Evolutionary conservation across 2,797 vertebrate genomes (phyloP), one percentile per base, ranked within the genome.

Genomic region (Setipinna tenuifilis): DNA sequence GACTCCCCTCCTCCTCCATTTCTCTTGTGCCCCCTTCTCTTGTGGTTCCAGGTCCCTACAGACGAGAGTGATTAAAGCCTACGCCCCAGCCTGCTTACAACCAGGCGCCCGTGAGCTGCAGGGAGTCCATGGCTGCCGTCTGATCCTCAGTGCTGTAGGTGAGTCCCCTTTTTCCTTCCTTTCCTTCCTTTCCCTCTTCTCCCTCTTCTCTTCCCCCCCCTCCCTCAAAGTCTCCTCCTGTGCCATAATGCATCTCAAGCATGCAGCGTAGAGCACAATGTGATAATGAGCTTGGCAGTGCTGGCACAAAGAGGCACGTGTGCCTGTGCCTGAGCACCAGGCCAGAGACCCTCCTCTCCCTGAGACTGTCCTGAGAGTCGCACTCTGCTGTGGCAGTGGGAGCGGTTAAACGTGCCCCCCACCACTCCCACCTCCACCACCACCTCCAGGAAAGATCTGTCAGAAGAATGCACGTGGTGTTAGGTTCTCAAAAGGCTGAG

Each of bases 91-190:
- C 71, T 78, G 35, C 71, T 78, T 78, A 31, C 71, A 54, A 78
- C 71, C 31, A 41, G 71, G 71, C 71, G 71, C 35, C 35, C 71
- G 71, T 7, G 35, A 41, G 71, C 71, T 1, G 71, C 71, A 9
- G 71, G 71, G 35, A 78, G 71, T 78, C 71, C 71, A 78, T 78
- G 71, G 71, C 71, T 44, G 35, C 35, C 7, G 71, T 78, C 71
- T 78, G 71, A 78, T 78, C 31, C 71, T 78, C 71, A 41, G 31
- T 21, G 71, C 71, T 78, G 31, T 78, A 78, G 71, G 71, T 41
- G 16, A 28, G 25, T 54, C 14, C 50, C 50, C 7, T 10, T 48
- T 10, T 10, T 48, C 46, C 10, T 54, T 7, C 14, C 50, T 54
- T 14, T 9, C 50, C 23, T 25, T 14, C 62, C 23, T n/a, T 31